phyloP scores from a whole-genome alignment of 2,888 invertebrate species.

The Andrena fulva region DNA sequence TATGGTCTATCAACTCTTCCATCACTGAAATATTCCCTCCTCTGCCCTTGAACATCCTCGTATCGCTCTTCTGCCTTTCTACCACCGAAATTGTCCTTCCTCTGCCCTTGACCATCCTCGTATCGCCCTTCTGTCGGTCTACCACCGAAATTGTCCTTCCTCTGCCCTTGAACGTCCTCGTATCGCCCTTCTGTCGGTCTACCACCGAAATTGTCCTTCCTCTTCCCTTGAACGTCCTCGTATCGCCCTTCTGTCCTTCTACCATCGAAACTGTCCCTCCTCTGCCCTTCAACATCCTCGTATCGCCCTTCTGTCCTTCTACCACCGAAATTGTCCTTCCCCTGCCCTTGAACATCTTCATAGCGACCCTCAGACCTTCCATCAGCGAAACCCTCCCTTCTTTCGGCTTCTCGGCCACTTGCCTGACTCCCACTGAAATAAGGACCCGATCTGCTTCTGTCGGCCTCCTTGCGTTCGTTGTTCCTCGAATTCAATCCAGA shows the following conservation, averaged over 20 bases:
- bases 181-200: background rate
- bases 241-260: constrained; percentile 41
- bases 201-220: background rate
- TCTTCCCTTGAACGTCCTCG: constrained; percentile 40
- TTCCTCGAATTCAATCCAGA: background rate
- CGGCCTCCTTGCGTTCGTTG: background rate
- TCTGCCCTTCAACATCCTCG: background rate
- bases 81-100: background rate
- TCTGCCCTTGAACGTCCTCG: background rate
- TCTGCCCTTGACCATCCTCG: background rate
- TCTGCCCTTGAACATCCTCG: background rate
- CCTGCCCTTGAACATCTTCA: background rate
- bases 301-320: background rate
- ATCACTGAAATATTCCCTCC: background rate
- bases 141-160: background rate
- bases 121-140: background rate
- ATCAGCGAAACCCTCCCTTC: background rate
- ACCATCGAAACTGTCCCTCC: background rate
- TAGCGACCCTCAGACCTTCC: background rate
- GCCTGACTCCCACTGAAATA: background rate
- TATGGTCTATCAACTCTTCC: background rate
- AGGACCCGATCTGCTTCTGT: background rate
- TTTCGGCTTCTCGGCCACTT: background rate
- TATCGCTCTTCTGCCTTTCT: background rate
- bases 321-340: background rate